Percentiles rank a stretch among this genome's conserved stretches.
phyloP scores from a whole-genome alignment of 2,888 invertebrate genomes.

The Rotaria socialis region DNA sequence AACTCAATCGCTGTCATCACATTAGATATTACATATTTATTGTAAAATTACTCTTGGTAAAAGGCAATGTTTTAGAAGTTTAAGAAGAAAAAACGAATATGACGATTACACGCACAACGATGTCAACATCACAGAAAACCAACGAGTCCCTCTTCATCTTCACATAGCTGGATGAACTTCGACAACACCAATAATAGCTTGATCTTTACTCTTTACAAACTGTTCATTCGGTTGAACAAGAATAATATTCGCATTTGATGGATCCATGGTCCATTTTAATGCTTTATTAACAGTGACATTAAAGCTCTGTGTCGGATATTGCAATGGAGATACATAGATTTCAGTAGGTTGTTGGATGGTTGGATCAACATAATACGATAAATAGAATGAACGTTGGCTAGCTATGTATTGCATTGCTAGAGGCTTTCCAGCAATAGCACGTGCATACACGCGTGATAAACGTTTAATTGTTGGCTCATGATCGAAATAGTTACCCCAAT shows the following conservation, averaged over 20 bases:
- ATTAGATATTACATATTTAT: too few species aligned
- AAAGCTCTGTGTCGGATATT: slow-evolving; percentile 49
- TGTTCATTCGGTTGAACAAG: neutral
- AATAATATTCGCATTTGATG: slow-evolving; percentile 37
- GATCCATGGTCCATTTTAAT: slow-evolving; percentile 41
- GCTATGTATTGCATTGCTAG: slow-evolving; percentile 48
- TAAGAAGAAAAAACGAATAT: too few species aligned
- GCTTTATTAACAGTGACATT: slow-evolving; percentile 36
- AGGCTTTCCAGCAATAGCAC: slow-evolving; percentile 50
- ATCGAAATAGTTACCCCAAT: slow-evolving; percentile 52
- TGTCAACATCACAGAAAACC: too few species aligned
- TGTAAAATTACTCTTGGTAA: too few species aligned
- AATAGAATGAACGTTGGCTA: slow-evolving; percentile 47
- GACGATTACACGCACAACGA: too few species aligned
- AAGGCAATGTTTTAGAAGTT: too few species aligned
- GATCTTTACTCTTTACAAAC: neutral
- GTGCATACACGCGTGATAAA: slow-evolving; percentile 50
- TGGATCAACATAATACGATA: slow-evolving; percentile 47
- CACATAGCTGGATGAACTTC: neutral
- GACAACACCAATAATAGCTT: neutral
- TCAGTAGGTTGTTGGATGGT: slow-evolving; percentile 49
- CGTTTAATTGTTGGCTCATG: slow-evolving; percentile 46
- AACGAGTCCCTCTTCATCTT: neutral
- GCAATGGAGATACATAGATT: slow-evolving; percentile 50
- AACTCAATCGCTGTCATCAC: too few species aligned